A percentile compares a stretch with the other conserved stretches of the same genome.
These are phyloP conservation scores for Zele albiditarsus DNA, from an alignment of 2,888 invertebrate genomes.

Conservation along the genomic window DNA sequence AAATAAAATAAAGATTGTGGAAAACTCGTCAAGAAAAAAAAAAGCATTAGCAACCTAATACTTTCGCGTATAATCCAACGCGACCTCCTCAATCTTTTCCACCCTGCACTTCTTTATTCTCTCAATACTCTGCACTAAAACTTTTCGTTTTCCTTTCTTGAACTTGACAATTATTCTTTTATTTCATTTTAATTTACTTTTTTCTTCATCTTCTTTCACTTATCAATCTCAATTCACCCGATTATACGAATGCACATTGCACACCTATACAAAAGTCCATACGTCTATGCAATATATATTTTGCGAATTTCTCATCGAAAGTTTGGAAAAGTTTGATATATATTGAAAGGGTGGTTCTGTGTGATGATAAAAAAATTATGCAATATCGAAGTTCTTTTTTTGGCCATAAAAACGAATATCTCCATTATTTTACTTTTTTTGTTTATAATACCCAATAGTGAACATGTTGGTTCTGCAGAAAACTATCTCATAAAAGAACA, in stretches of 20 bases:
- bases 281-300: background rate
- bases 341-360: no score
- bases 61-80: background rate
- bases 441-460: no score
- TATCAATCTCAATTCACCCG: background rate
- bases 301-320: background rate
- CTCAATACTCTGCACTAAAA: background rate
- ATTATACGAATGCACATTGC: background rate
- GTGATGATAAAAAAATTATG: no score
- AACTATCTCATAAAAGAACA: no score
- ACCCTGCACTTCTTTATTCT: background rate
- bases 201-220: background rate
- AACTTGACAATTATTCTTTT: background rate
- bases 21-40: background rate
- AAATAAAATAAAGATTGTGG: no score
- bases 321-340: background rate
- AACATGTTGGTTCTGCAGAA: no score
- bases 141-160: background rate
- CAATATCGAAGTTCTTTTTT: no score
- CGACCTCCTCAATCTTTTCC: conserved; percentile 2
- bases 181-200: background rate
- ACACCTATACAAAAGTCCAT: background rate
- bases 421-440: no score
- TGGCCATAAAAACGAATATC: no score
- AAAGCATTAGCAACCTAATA: background rate